Base-by-base conservation (phyloP, 2,797 vertebrate genomes). In the Discoglossus pictus region DNA sequence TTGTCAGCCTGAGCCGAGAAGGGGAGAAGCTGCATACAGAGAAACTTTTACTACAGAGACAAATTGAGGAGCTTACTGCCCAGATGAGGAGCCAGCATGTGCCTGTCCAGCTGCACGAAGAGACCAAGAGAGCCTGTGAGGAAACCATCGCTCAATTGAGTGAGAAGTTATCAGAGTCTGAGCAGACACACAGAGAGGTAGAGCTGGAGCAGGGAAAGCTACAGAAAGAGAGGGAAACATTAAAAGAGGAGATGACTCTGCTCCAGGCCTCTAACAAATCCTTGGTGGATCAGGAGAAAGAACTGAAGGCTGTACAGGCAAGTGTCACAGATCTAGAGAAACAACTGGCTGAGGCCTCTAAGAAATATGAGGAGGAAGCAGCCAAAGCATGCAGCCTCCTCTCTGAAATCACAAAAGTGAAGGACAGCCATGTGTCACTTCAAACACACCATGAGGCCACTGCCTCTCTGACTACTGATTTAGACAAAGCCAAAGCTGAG, bases 141-240 rank as follows among this genome's bases (percentile, higher is more conserved):
- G 60, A 64, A 0, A 78, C 85, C 7, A 71, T 94, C 24, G 90
- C 90, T 59, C 92, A 94, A 31, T 82, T 98, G 64, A 92, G 90
- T 72, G 90, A 88, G 77, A 91, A 92, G 80, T 84, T 99, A 18
- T 83, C 86, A 8, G 93, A 98, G 34, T 70, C 87, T 5, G 88
- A 87, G 0, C 88, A 91, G 46, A 92, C 83, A 60, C 89, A 83
- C 6, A 84, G 82, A 2, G 91, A 88, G 75, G 88, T 88, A 65
- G 91, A 93, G 73, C 84, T 84, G 2, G 93, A 94, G 74, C 76
- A 88, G 5, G 89, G 89, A 36, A 89, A 82, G 75, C 68, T 98
- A 52, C 81, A 88, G 56, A 73, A 65, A 0, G 94, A 98, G 75
- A 93, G 83, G 23, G 77, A 69, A 2, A 72, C 42, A 0, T 78